Percentiles rank a stretch among this genome's conserved stretches.
Evolutionary conservation across 1,140 invertebrate genomes (phyloP).

Genomic region (Drosophila virilis): DNA sequence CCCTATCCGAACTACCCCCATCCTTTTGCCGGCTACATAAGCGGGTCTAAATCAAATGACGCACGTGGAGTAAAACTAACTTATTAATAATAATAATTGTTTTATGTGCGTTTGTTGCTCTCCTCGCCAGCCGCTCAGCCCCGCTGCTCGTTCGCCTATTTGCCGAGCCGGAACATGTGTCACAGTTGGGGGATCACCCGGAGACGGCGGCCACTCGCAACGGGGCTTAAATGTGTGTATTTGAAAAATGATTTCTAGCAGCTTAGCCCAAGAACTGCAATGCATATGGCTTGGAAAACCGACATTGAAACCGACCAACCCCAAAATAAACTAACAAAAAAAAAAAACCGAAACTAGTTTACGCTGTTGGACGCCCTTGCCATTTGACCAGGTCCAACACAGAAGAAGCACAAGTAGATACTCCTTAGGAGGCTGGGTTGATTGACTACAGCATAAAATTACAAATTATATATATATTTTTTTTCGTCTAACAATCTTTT

Average conservation of each 20-base stretch:
- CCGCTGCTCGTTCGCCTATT: conserved; percentile 40
- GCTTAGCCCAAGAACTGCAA: conserved; percentile 35
- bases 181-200: conserved; percentile 42
- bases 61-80: conserved; percentile 73
- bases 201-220: conserved; percentile 22
- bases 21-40: neutral
- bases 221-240: conserved; percentile 31
- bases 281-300: conserved; percentile 22
- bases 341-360: conserved; percentile 34
- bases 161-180: conserved; percentile 49
- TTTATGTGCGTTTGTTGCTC: conserved; percentile 56
- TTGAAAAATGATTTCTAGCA: conserved; percentile 53
- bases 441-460: neutral
- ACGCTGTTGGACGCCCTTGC: conserved; percentile 51
- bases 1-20: neutral
- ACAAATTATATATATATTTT: too few species aligned
- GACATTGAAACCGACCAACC: conserved; percentile 6
- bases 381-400: conserved; percentile 35
- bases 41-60: conserved; percentile 1
- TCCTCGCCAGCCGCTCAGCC: neutral
- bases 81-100: conserved; percentile 82
- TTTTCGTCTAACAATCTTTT: too few species aligned
- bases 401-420: conserved; percentile 3
- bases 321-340: neutral
- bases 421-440: neutral